phyloP scores from a whole-genome alignment of 2,113 vertebrate species.

The Gallinago paraguaiae region DNA sequence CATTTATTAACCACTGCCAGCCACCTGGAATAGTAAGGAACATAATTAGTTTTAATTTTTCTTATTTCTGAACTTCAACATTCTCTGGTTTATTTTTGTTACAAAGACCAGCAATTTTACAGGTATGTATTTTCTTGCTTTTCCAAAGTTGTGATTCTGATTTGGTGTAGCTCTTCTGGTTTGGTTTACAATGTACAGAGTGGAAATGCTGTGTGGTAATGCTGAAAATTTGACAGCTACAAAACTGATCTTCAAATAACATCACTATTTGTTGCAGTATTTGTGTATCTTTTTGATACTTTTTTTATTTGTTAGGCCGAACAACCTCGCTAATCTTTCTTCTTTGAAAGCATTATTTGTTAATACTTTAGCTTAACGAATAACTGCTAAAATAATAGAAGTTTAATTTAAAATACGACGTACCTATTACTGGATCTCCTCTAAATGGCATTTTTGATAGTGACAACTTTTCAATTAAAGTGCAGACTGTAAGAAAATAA shows the following conservation, averaged over 20 bases:
- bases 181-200: not conserved
- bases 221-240: not conserved
- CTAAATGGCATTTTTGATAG: constrained; percentile 90
- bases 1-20: constrained; percentile 91
- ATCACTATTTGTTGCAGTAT: not conserved
- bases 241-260: not conserved
- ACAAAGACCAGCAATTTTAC: rapidly evolving
- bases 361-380: not conserved
- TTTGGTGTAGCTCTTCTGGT: not conserved
- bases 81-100: not conserved
- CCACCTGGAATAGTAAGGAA: constrained; percentile 70
- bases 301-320: not conserved
- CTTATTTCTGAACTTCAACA: not conserved
- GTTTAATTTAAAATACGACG: not conserved
- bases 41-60: not conserved
- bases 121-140: not conserved
- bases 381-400: not conserved
- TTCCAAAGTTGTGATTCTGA: not conserved
- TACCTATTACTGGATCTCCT: constrained; percentile 84
- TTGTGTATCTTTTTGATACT: not conserved
- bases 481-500: constrained; percentile 80
- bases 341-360: not conserved
- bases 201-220: not conserved
- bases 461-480: constrained; percentile 89
- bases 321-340: not conserved